Conservation (phyloP, 1,140 invertebrate genomes). For the Orussus abietinus region DNA sequence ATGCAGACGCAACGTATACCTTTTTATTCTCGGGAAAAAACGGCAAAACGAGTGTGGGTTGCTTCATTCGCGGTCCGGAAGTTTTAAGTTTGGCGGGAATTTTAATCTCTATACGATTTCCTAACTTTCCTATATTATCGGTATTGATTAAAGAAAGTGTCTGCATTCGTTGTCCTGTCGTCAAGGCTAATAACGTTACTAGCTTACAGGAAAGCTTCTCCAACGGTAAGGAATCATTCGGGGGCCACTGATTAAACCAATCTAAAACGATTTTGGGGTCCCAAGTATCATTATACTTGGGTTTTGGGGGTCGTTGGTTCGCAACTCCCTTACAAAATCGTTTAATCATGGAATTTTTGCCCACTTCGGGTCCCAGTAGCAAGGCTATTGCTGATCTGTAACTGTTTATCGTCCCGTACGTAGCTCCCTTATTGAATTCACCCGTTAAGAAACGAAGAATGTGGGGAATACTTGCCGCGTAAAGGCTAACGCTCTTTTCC, state of each 20-base stretch:
- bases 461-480: background rate
- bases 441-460: conserved; percentile 8
- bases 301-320: conserved; percentile 16
- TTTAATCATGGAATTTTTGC: conserved; percentile 13
- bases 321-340: conserved; percentile 24
- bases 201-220: conserved; percentile 20
- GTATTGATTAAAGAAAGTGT: conserved; percentile 13
- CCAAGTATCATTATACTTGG: conserved; percentile 23
- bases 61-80: background rate
- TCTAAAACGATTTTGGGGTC: conserved; percentile 21
- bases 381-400: conserved; percentile 11
- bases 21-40: background rate
- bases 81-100: conserved; percentile 14
- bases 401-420: conserved; percentile 6
- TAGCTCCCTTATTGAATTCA: conserved; percentile 1
- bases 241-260: background rate
- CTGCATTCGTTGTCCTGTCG: conserved; percentile 19
- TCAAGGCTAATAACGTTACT: conserved; percentile 16
- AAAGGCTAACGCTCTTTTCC: conserved; percentile 8
- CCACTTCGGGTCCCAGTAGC: conserved; percentile 9
- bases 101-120: background rate
- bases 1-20: conserved; percentile 1
- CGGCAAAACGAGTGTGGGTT: conserved; percentile 3
- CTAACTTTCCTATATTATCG: background rate
- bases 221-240: conserved; percentile 10